Conservation (phyloP, 2,888 invertebrate genomes). For the Argyresthia goedartella region DNA sequence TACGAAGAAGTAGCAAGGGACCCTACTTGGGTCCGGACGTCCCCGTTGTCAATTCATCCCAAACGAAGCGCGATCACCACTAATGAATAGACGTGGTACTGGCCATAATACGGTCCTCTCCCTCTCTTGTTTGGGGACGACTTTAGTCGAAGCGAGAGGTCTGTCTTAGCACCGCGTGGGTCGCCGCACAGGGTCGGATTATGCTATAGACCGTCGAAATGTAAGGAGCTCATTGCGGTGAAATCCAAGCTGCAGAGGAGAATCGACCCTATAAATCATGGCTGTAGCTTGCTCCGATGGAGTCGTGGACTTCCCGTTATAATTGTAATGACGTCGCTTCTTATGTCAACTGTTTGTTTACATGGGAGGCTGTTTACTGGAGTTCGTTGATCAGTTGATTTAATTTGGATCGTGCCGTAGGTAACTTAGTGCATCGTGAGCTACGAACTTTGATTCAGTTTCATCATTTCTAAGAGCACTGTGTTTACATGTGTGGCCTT, state of each 20-base stretch:
- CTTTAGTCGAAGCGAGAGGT: constrained; percentile 39
- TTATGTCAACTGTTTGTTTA: constrained; percentile 1
- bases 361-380: not conserved
- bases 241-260: constrained; percentile 51
- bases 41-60: constrained; percentile 62
- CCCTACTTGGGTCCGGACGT: constrained; percentile 35
- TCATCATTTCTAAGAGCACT: no score
- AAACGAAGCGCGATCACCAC: constrained; percentile 47
- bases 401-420: no score
- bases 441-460: no score
- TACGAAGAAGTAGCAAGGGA: constrained; percentile 18
- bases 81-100: constrained; percentile 60
- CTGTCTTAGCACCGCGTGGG: constrained; percentile 32
- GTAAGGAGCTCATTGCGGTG: constrained; percentile 59
- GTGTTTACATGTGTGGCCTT: no score
- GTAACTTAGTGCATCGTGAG: no score
- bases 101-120: constrained; percentile 42
- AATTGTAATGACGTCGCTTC: not conserved
- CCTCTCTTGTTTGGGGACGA: constrained; percentile 25
- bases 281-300: constrained; percentile 7
- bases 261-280: constrained; percentile 53
- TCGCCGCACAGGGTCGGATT: constrained; percentile 47
- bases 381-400: no score
- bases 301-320: not conserved
- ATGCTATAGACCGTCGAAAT: constrained; percentile 65